A percentile compares a stretch with the other conserved stretches of the same genome.
Conservation (phyloP, 2,113 vertebrate genomes). For the Ochotona princeps region DNA sequence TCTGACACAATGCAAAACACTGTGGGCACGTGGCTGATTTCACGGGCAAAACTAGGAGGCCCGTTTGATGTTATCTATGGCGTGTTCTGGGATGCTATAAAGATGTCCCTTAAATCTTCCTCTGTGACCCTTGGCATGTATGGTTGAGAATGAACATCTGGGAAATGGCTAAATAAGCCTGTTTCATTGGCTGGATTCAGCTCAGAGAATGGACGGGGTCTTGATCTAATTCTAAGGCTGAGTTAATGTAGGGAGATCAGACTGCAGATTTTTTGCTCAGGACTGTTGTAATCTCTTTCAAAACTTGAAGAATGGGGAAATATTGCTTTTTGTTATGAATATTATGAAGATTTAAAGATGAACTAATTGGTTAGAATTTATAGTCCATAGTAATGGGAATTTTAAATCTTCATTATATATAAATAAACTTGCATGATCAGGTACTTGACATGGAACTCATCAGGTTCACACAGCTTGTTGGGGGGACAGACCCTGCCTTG, state of each 20-base stretch:
- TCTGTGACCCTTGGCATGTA: background rate
- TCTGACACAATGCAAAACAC: slow-evolving; percentile 2
- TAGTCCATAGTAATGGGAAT: background rate
- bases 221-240: slow-evolving; percentile 1
- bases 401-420: background rate
- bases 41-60: slow-evolving; percentile 9
- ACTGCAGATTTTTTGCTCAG: background rate
- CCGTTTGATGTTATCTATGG: background rate
- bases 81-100: background rate
- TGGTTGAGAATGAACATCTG: background rate
- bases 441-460: background rate
- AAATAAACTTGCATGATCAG: background rate
- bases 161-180: background rate
- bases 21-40: background rate
- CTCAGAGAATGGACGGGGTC: background rate
- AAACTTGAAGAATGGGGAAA: slow-evolving; percentile 22
- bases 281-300: background rate
- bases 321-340: background rate
- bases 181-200: background rate
- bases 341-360: slow-evolving; percentile 9
- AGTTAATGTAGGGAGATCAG: background rate
- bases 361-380: background rate
- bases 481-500: background rate
- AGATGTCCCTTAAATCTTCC: background rate
- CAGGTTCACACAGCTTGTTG: background rate